Evolutionary conservation across 2,888 invertebrate genomes (phyloP), one percentile per base, ranked within the genome.

Genomic region (Oxystoma pomonae): DNA sequence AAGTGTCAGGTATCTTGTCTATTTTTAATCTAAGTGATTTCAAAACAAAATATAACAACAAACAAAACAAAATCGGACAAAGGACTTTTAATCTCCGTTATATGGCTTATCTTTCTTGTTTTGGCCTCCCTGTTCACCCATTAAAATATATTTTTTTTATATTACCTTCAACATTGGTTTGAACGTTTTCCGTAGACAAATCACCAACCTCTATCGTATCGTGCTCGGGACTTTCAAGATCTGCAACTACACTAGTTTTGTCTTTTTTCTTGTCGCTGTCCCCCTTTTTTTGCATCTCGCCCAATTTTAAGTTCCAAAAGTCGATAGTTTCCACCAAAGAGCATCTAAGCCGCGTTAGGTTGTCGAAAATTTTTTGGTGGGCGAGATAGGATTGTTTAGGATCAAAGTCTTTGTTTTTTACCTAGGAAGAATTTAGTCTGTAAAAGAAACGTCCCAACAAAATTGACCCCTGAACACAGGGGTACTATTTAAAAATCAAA

Each of bases 391-490:
- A 12, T 7, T 12, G 35, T 17, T 63, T 73, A 70, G 17, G 20
- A 18, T 72, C 69, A 64, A 78, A 78, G 57, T 73, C 77, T 57
- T 84, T 83, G 61, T 82, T 83, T 69, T 87, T 86, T 2, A 88
- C 78, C 84, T 84, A 1, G 88, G 86, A 0, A 90, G n/a, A n/a
- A n/a, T n/a, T n/a, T n/a, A n/a, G n/a, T n/a, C n/a, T n/a, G n/a
- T n/a, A n/a, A n/a, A n/a, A 92, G 80, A 64, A 89, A 89, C 21
- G 91, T 77, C 74, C 94, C 93, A 61, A 93, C 87, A 69, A 90
- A 90, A 74, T 94, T 94, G 66, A 91, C 89, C 77, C 90, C 90
- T 64, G 88, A 88, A 69, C n/a, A n/a, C n/a, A n/a, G n/a, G n/a
- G n/a, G n/a, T n/a, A n/a, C n/a, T n/a, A n/a, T n/a, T n/a, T n/a